Evolutionary conservation across 2,888 invertebrate species (phyloP), one percentile per base, ranked within the genome.

Genomic region (Cyrtodaria siliqua): DNA sequence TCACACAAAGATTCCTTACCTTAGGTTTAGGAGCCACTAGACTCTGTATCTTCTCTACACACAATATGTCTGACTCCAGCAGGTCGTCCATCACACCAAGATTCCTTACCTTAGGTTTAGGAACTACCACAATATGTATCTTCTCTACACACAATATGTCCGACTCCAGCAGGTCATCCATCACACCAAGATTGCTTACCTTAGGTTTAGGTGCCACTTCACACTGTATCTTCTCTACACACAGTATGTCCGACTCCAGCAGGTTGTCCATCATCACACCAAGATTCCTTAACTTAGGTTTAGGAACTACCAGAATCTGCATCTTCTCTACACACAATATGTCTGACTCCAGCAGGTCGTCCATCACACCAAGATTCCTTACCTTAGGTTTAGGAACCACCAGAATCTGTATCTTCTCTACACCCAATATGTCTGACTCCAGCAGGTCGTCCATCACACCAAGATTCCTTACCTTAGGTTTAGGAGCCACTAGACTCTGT

Each of bases 41-140:
- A 38, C 27, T 68, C 59, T 85, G 84, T 29, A 85, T 56, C 59
- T 72, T 81, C 57, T 83, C 77, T 47, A 85, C 70, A 9, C 75
- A 74, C n/a, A 74, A 20, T 18, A 66, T 42, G 66, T 81, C 82
- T 24, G 75, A 61, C 40, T 79, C 77, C 62, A 73, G 68, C 33
- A 85, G 66, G 26, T 57, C 67, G 2, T 68, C 77, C n/a, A 74
- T 52, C 24, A 63, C 61, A 16, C 49, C 60, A n/a, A n/a, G n/a
- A n/a, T n/a, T n/a, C n/a, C n/a, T 56, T 62, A 85, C 85, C 75
- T 78, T 82, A 16, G 85, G 85, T 74, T 79, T 81, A 12, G 83
- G 60, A 8, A 72, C 73, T 9, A 82, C 70, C 27, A 76, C 66
- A 40, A 24, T 69, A 55, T 85, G 85, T 33, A 85, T 57, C 56